Conservation (phyloP, 1,140 invertebrate genomes). For the Liolophura sinensis region DNA sequence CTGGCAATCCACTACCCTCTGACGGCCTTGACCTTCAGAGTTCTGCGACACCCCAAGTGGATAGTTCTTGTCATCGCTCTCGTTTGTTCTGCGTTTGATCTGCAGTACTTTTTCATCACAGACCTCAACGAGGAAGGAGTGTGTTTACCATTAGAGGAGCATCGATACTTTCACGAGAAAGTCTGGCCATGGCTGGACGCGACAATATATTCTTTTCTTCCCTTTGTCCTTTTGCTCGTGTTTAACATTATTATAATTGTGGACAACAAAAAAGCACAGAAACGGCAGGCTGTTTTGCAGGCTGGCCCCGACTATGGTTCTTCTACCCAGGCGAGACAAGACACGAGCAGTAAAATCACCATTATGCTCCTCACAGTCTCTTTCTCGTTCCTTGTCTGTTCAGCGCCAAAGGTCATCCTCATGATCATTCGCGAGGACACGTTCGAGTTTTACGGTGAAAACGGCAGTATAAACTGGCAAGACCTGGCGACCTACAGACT, state of each 20-base stretch:
- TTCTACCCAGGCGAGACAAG: background rate
- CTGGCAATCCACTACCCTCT: constrained; percentile 44
- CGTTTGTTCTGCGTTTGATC: constrained; percentile 25
- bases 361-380: constrained; percentile 36
- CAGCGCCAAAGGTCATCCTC: constrained; percentile 34
- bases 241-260: constrained; percentile 46
- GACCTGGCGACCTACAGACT: constrained; percentile 28
- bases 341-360: constrained; percentile 14
- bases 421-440: constrained; percentile 26
- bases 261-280: constrained; percentile 27
- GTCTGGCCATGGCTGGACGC: constrained; percentile 49
- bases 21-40: constrained; percentile 24
- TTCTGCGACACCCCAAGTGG: constrained; percentile 19
- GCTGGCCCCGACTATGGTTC: background rate
- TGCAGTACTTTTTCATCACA: constrained; percentile 33
- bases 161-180: constrained; percentile 22
- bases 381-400: constrained; percentile 33
- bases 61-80: constrained; percentile 20
- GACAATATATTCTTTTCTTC: constrained; percentile 42
- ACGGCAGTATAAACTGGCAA: constrained; percentile 19
- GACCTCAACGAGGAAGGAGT: constrained; percentile 10
- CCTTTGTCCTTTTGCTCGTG: constrained; percentile 36
- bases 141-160: constrained; percentile 18
- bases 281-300: constrained; percentile 15
- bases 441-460: constrained; percentile 22